Evolutionary conservation across 2,888 invertebrate genomes (phyloP), one percentile per base, ranked within the genome.

Genomic region (Prionchulus punctatus): DNA sequence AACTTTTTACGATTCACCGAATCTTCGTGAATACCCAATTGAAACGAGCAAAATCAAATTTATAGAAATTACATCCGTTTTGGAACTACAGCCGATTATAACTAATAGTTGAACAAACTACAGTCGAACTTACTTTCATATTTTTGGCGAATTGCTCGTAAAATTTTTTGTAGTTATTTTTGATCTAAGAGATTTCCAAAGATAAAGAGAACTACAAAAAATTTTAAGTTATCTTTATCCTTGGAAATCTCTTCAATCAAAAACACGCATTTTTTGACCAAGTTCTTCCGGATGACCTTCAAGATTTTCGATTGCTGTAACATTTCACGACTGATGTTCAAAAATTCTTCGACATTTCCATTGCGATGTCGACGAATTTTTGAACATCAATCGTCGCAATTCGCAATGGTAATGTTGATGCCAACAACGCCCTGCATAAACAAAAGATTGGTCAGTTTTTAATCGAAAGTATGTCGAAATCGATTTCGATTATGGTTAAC

Each of bases 351-450:
- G n/a, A n/a, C n/a, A n/a, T n/a, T n/a, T n/a, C n/a, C n/a, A n/a
- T n/a, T n/a, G n/a, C n/a, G n/a, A n/a, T n/a, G n/a, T n/a, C n/a
- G n/a, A n/a, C n/a, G n/a, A n/a, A n/a, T n/a, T n/a, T n/a, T n/a
- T n/a, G n/a, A n/a, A n/a, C n/a, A n/a, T n/a, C n/a, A n/a, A n/a
- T n/a, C n/a, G n/a, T n/a, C n/a, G n/a, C n/a, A n/a, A n/a, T n/a
- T n/a, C n/a, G n/a, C n/a, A n/a, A n/a, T n/a, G n/a, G n/a, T n/a
- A n/a, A n/a, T n/a, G n/a, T 98, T 96, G 55, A 88, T 89, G 76
- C 98, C 96, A 2, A 98, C 96, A n/a, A 98, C 94, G 72, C 96
- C 98, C 75, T 86, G n/a, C n/a, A n/a, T n/a, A n/a, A n/a, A n/a
- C n/a, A n/a, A n/a, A n/a, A n/a, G n/a, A n/a, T n/a, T n/a, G n/a